phyloP scores from a whole-genome alignment of 2,888 invertebrate species.

The Bhutanitis thaidina region DNA sequence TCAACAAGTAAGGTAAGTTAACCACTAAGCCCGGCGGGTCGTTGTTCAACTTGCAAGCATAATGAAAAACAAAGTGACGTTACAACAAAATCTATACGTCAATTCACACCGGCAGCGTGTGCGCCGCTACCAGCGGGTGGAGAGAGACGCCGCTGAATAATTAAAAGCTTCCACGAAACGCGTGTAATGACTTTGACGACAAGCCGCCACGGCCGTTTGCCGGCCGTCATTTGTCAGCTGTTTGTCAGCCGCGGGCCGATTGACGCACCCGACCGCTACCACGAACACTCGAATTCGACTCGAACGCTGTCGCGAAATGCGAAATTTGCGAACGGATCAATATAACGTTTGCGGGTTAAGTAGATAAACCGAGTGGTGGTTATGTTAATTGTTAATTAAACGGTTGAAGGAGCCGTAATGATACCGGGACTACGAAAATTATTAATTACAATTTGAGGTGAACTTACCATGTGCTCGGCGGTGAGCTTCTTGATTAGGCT shows the following conservation, averaged over 20 bases:
- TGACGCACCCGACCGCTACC: slow-evolving; percentile 51
- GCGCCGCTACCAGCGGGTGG: slow-evolving; percentile 6
- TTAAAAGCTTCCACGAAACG: slow-evolving; percentile 56
- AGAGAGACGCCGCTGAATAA: slow-evolving; percentile 40
- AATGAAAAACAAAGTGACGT: neutral
- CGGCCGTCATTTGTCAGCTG: slow-evolving; percentile 59
- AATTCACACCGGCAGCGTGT: neutral
- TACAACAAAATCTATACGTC: neutral
- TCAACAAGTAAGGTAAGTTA: too few relatives aligned
- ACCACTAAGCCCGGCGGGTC: too few relatives aligned
- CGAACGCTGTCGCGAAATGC: neutral
- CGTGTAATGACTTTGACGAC: slow-evolving; percentile 56
- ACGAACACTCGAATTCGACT: slow-evolving; percentile 23
- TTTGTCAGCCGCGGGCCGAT: slow-evolving; percentile 59
- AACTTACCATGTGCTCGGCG: too few relatives aligned
- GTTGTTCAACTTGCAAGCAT: too few relatives aligned
- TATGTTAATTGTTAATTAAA: too few relatives aligned
- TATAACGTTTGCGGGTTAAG: too few relatives aligned
- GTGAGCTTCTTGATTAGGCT: too few relatives aligned
- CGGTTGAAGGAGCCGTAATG: too few relatives aligned
- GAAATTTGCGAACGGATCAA: too few relatives aligned
- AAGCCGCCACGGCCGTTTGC: slow-evolving; percentile 52
- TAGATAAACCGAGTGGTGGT: too few relatives aligned
- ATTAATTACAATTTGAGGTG: too few relatives aligned
- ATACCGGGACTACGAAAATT: too few relatives aligned